phyloP scores from a whole-genome alignment of 2,888 invertebrate species.

The Drosophila borborema region DNA sequence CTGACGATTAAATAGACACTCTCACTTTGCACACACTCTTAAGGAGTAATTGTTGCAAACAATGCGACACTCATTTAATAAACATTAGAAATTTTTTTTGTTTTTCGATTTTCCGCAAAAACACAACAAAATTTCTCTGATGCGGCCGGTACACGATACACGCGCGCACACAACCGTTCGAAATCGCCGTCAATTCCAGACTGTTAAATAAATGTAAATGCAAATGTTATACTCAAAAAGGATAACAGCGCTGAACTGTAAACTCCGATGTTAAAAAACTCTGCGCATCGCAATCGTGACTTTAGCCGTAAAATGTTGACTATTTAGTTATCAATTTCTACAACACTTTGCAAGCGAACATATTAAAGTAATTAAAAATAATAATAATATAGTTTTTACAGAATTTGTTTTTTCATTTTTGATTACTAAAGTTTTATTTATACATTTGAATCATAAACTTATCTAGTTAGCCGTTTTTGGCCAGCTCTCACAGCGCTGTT shows the following conservation, averaged over 20 bases:
- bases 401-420: neutral
- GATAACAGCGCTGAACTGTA: slow-evolving; percentile 28
- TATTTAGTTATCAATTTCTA: neutral
- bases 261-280: neutral
- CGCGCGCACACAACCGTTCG: slow-evolving; percentile 53
- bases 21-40: slow-evolving; percentile 61
- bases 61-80: slow-evolving; percentile 65
- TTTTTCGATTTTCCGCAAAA: slow-evolving; percentile 73
- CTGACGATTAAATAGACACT: slow-evolving; percentile 51
- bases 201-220: slow-evolving; percentile 42
- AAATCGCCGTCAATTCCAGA: slow-evolving; percentile 63
- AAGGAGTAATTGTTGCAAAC: slow-evolving; percentile 68
- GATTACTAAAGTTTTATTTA: neutral
- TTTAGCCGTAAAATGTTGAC: slow-evolving; percentile 3
- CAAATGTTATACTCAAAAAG: slow-evolving; percentile 57
- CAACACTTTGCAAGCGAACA: neutral
- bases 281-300: neutral
- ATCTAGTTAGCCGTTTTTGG: slow-evolving; percentile 18
- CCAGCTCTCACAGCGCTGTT: slow-evolving; percentile 16
- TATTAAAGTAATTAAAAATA: neutral
- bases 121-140: slow-evolving; percentile 63
- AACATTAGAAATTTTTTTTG: slow-evolving; percentile 63
- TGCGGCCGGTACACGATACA: slow-evolving; percentile 51
- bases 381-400: rapidly evolving
- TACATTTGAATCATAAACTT: neutral